Base-by-base conservation (phyloP, 2,797 vertebrate species). In the Rhabdophis nuchalis region DNA sequence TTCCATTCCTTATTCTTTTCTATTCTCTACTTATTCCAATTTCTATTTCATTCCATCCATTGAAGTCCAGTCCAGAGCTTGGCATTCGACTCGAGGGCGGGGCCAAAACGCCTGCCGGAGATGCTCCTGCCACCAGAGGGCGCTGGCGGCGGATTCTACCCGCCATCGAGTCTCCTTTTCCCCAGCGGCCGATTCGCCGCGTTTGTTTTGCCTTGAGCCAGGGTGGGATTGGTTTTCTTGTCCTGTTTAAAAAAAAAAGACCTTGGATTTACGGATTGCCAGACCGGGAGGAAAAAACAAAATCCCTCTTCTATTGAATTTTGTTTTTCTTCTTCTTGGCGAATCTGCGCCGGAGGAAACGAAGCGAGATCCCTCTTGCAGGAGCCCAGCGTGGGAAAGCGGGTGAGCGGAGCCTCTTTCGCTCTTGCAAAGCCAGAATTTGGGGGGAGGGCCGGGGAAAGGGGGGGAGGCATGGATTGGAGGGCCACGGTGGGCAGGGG, bases 171-270 rank as follows among this genome's bases (percentile, higher is more conserved):
- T 14, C 29, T 58, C 23, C 10, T 2, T n/a, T 50, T 86, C 20
- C 23, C 0, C 2, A 0, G 0, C 9, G 7, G 85, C 27, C 57
- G 92, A 92, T 92, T 92, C 88, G 88, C 82, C 18, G 18, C 72
- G 0, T 16, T 7, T 8, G 16, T 1, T 64, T 32, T 18, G 72
- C 72, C 72, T 23, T 11, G 0, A 5, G 23, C 50, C 1, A 2
- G 46, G 6, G 53, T 3, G 50, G 2, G 14, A 25, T 36, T 36
- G 9, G 1, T 10, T 23, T 77, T 10, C 3, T 77, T 77, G 36
- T 23, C 0, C 8, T 32, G 36, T 12, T 20, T 20, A 3, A 3
- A 4, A 25, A 36, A 36, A 87, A 86, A 87, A 56, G 20, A 18
- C 13, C 2, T 3, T 57, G 86, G 32, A 5, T 87, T 57, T 23